Evolutionary conservation across 2,797 vertebrate species (phyloP).

Genomic region (Coracias cyanogaster): DNA sequence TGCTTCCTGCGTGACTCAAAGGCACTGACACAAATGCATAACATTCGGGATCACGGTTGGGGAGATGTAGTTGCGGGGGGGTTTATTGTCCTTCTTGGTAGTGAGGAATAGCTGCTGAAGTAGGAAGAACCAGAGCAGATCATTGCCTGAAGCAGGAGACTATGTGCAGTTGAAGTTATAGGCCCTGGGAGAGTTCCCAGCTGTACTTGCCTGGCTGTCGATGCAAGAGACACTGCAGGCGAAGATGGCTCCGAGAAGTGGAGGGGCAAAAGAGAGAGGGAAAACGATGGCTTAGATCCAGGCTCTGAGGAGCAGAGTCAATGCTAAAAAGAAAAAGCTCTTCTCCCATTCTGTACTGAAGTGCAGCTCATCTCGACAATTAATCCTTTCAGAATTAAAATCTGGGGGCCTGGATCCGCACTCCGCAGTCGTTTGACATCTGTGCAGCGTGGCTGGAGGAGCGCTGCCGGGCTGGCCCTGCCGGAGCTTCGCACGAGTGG

Average conservation of each 20-base stretch:
- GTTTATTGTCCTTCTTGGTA: slow-evolving; percentile 53
- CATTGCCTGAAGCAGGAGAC: slow-evolving; percentile 64
- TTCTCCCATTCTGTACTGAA: not conserved
- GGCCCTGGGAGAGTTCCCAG: slow-evolving; percentile 67
- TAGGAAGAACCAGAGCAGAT: slow-evolving; percentile 68
- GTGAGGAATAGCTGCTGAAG: slow-evolving; percentile 57
- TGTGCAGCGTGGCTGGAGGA: not conserved
- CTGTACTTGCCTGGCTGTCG: slow-evolving; percentile 62
- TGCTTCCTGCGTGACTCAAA: not conserved
- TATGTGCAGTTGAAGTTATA: slow-evolving; percentile 49
- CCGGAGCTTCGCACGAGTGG: not conserved
- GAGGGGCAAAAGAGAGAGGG: slow-evolving; percentile 37
- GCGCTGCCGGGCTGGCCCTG: not conserved
- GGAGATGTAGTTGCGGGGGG: not conserved
- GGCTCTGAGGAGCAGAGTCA: slow-evolving; percentile 31
- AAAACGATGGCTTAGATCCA: slow-evolving; percentile 59
- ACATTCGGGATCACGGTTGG: not conserved
- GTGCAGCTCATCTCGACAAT: slow-evolving; percentile 60
- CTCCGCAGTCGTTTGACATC: not conserved
- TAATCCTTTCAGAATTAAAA: slow-evolving; percentile 66
- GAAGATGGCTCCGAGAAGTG: slow-evolving; percentile 14
- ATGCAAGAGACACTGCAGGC: slow-evolving; percentile 54
- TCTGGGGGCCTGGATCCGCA: not conserved
- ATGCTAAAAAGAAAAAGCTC: slow-evolving; percentile 8
- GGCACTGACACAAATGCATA: slow-evolving; percentile 21